These are phyloP conservation scores for Chrysomallon squamiferum DNA, from an alignment of 1,140 invertebrate genomes.

Conservation along the genomic window DNA sequence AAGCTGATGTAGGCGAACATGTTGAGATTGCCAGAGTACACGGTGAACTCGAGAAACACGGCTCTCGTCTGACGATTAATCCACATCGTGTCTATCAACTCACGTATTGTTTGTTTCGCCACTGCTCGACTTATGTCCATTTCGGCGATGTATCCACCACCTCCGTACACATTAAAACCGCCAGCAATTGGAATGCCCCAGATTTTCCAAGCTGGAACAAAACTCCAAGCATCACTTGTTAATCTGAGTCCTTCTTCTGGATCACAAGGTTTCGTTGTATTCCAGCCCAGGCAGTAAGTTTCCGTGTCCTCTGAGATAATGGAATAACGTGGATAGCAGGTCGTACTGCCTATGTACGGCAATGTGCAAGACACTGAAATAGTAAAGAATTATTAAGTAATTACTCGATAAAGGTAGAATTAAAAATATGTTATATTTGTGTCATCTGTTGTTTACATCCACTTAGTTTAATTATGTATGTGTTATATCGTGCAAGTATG, in stretches of 20 bases:
- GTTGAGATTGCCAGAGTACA: conserved; percentile 64
- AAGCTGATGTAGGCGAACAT: conserved; percentile 35
- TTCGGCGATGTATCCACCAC: conserved; percentile 37
- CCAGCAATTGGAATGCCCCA: conserved; percentile 36
- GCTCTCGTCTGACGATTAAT: conserved; percentile 65
- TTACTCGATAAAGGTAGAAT: background rate
- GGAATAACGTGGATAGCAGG: conserved; percentile 17
- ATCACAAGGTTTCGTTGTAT: background rate
- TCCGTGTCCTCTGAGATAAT: conserved; percentile 16
- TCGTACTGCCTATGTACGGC: background rate
- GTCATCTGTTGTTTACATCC: too few species aligned
- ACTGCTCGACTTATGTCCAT: conserved; percentile 17
- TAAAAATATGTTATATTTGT: too few species aligned
- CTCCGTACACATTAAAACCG: conserved; percentile 29
- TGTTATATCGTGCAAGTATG: too few species aligned
- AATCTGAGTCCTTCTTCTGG: background rate
- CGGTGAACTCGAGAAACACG: conserved; percentile 66
- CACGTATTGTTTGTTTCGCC: conserved; percentile 35
- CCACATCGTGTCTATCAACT: conserved; percentile 60
- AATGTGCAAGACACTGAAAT: conserved; percentile 12
- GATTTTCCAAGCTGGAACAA: conserved; percentile 20
- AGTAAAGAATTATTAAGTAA: conserved; percentile 1
- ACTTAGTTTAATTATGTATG: too few species aligned
- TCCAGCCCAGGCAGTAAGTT: conserved; percentile 23
- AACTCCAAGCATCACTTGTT: conserved; percentile 24